A percentile compares a stretch with the other conserved stretches of the same genome.
phyloP scores from a whole-genome alignment of 1,140 invertebrate genomes.

The Tachypleus tridentatus region DNA sequence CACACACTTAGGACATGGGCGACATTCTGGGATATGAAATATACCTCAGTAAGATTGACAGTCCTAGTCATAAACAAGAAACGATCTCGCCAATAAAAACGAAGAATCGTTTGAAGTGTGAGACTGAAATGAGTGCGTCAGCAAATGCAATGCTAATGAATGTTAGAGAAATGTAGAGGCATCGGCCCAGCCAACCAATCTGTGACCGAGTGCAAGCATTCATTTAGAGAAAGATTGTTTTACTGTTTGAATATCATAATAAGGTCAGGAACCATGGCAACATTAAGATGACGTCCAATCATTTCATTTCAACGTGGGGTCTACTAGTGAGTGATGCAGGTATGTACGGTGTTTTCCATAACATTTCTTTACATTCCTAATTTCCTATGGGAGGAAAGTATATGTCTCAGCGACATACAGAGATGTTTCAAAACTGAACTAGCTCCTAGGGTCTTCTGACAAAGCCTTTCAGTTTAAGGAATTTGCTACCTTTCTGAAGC shows the following conservation, averaged over 20 bases:
- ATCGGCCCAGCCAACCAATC: slow-evolving; percentile 1
- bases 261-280: slow-evolving; percentile 1
- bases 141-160: slow-evolving; percentile 3
- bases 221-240: slow-evolving; percentile 1
- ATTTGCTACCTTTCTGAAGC: too few species aligned
- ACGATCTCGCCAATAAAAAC: slow-evolving; percentile 2
- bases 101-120: slow-evolving; percentile 1
- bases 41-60: slow-evolving; percentile 1
- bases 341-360: too few species aligned
- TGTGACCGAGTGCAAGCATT: slow-evolving; percentile 3
- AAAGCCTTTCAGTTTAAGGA: too few species aligned
- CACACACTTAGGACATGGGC: too few species aligned
- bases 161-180: background rate
- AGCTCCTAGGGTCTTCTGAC: too few species aligned
- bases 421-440: too few species aligned
- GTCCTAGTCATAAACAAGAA: slow-evolving; percentile 1
- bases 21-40: too few species aligned
- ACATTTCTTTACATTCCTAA: too few species aligned
- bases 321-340: slow-evolving; percentile 1
- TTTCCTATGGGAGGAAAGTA: too few species aligned
- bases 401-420: too few species aligned
- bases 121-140: slow-evolving; percentile 1
- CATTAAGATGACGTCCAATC: slow-evolving; percentile 4
- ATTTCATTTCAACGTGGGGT: background rate
- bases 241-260: slow-evolving; percentile 3